Base-by-base conservation (phyloP, 35 echinoderm and acorn worm species). In the Holothuria glaberrima region DNA sequence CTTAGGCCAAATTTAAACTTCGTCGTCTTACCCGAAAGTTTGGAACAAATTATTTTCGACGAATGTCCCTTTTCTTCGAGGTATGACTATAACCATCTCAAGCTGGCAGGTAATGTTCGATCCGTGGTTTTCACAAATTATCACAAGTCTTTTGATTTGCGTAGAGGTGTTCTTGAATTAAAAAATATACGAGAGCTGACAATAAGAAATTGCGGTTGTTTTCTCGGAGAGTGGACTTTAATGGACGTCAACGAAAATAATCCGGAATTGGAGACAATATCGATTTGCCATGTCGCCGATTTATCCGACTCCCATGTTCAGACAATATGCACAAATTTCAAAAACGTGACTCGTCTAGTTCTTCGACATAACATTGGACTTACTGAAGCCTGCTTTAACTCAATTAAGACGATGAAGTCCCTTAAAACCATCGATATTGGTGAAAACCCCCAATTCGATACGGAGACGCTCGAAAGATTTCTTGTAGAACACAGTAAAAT, bases 401-500 rank as follows among this genome's bases (percentile, higher is more conserved):
- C 44, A 20, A 78, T 78, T 48, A 78, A 78, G 74, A 48, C 44
- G n/a, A 78, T 78, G 74, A 78, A 78, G 20, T 50, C 22, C 2
- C 26, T 78, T 38, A 78, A 54, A 28, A 35, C 38, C 12, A 78
- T 78, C 33, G 74, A 78, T 48, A 36, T 78, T 22, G 36, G 21
- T 26, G 74, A 78, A 6, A 78, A 78, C 22, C 74, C 74, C 9
- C 74, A 78, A n/a, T 78, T 78, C 50, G 74, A 48, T 28, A 24
- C 44, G n/a, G 38, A 48, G 26, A 48, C 74, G 2, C 38, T 78
- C 12, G 24, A 48, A n/a, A 78, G 20, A 48, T 78, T 78, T 21
- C 44, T 78, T 22, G 29, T 78, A 35, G 74, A 78, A 48, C 74
- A 78, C 38, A 78, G 74, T 28, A 78, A 78, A 78, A 48, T 24